Conservation (phyloP, 1,140 invertebrate genomes). For the Drosophila pseudoobscura region DNA sequence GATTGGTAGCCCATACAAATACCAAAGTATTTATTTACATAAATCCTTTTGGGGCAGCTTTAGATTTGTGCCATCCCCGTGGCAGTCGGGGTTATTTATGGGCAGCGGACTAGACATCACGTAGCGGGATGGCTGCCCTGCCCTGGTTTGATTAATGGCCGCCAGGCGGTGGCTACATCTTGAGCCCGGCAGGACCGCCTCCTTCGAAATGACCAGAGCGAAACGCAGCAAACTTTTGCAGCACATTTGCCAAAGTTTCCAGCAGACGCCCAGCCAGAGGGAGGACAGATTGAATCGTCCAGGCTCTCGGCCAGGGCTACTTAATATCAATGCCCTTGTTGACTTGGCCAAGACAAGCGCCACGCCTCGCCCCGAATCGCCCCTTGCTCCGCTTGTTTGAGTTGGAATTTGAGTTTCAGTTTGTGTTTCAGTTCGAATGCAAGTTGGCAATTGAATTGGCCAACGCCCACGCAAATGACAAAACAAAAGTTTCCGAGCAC, state of each 20-base stretch:
- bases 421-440: constrained; percentile 55
- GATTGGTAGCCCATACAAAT: constrained; percentile 9
- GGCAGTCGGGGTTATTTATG: constrained; percentile 60
- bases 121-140: constrained; percentile 42
- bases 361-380: neutral
- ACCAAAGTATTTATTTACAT: constrained; percentile 48
- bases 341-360: constrained; percentile 36
- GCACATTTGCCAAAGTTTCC: constrained; percentile 50
- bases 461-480: constrained; percentile 58
- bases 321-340: constrained; percentile 58
- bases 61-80: constrained; percentile 12
- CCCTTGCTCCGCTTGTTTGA: constrained; percentile 9
- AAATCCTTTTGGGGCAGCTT: constrained; percentile 45
- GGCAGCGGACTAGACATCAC: constrained; percentile 59
- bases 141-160: constrained; percentile 68
- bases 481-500: constrained; percentile 36
- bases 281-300: constrained; percentile 45
- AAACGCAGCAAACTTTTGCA: constrained; percentile 54
- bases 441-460: constrained; percentile 71
- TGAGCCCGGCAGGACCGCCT: constrained; percentile 27
- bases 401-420: constrained; percentile 30
- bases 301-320: constrained; percentile 39
- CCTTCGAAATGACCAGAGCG: constrained; percentile 40
- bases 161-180: constrained; percentile 50
- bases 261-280: neutral